Conservation (phyloP, 2,113 vertebrate species). For the Prietella phreatophila region DNA sequence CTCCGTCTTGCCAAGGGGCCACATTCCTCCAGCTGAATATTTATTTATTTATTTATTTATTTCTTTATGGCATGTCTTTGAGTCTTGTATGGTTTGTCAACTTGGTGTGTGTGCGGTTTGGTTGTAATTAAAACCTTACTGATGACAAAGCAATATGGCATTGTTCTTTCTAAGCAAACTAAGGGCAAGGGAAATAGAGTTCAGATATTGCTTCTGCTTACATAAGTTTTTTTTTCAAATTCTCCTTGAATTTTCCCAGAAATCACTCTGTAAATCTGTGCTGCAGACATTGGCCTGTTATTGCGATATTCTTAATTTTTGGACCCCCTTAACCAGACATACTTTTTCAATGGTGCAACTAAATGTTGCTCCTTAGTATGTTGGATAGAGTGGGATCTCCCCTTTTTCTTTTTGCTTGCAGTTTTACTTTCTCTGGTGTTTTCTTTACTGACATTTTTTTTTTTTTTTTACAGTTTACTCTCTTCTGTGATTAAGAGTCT, state of each 20-base stretch:
- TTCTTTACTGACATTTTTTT: neutral
- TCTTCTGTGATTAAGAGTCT: neutral
- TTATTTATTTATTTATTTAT: constrained; percentile 39
- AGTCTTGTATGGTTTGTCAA: constrained; percentile 51
- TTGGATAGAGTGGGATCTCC: constrained; percentile 27
- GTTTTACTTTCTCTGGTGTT: constrained; percentile 1
- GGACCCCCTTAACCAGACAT: constrained; percentile 13
- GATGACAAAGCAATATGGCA: constrained; percentile 48
- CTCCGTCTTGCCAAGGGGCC: constrained; percentile 49
- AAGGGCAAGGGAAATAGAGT: constrained; percentile 46
- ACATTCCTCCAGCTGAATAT: constrained; percentile 51
- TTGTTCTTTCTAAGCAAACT: constrained; percentile 52
- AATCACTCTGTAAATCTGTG: constrained; percentile 41
- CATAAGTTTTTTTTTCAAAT: constrained; percentile 37
- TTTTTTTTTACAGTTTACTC: neutral
- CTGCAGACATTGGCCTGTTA: neutral
- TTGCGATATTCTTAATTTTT: neutral
- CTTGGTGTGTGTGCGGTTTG: constrained; percentile 45
- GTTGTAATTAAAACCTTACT: constrained; percentile 45
- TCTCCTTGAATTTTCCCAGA: constrained; percentile 11
- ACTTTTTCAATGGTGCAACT: constrained; percentile 4
- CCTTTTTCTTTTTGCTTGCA: neutral
- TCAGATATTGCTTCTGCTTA: constrained; percentile 44
- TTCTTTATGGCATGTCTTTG: constrained; percentile 49
- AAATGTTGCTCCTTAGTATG: constrained; percentile 28